Conservation (phyloP, 2,797 vertebrate species). For the Lagodon rhomboides region DNA sequence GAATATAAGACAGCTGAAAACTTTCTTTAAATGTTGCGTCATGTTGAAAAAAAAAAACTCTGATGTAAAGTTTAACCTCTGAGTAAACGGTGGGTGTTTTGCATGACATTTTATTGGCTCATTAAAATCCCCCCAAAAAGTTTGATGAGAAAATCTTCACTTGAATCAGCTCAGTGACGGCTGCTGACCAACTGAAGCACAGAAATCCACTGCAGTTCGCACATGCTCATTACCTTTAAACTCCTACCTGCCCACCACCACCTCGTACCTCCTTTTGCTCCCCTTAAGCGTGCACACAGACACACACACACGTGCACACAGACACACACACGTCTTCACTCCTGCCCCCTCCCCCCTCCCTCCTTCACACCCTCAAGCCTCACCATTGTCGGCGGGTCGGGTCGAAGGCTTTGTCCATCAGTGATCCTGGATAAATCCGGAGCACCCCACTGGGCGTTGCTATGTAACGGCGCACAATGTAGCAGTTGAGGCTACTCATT, state of each 20-base stretch:
- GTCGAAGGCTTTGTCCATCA: constrained; percentile 99
- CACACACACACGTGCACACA: constrained; percentile 40
- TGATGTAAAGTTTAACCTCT: neutral
- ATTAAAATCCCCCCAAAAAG: neutral
- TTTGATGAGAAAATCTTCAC: neutral
- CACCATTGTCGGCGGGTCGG: constrained; percentile 99
- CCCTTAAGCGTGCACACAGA: neutral
- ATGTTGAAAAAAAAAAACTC: neutral
- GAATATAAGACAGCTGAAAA: neutral
- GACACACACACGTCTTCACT: constrained; percentile 41
- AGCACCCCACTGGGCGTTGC: constrained; percentile 99
- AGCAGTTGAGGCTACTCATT: constrained; percentile 98
- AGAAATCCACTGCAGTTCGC: constrained; percentile 10
- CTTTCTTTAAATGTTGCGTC: neutral
- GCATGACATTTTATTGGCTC: too few relatives aligned
- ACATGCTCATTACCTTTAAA: constrained; percentile 12
- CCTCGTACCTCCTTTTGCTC: neutral
- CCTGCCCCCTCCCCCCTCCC: constrained; percentile 60
- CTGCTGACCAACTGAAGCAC: neutral
- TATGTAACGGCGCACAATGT: constrained; percentile 99
- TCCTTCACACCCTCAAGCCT: constrained; percentile 79
- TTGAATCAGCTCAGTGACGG: neutral
- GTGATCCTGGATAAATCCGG: constrained; percentile 98
- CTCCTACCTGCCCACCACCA: constrained; percentile 2
- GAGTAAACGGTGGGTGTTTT: neutral